Base-by-base conservation (phyloP, 2,113 vertebrate species). In the Thymallus thymallus region DNA sequence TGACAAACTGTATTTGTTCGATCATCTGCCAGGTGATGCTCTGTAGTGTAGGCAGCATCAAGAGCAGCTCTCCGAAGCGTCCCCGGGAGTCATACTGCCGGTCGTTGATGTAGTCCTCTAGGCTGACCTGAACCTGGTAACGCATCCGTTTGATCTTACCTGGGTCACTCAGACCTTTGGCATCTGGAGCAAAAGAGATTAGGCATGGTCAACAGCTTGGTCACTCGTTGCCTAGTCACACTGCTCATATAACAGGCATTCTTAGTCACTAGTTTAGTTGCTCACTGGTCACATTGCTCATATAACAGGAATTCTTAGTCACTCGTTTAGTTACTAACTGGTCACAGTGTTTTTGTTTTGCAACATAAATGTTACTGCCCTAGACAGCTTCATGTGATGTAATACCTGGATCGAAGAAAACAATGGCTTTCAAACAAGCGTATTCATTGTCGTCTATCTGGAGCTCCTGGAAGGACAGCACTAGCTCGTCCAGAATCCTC, bases 21-120 rank as follows among this genome's bases (percentile, higher is more conserved):
- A 99, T 99, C 98, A 99, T 99, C 87, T 99, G 98, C 98, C 98
- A 99, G 84, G 98, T 99, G 92, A 99, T 98, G 91, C 97, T 99
- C 93, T 99, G 98, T 68, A 99, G 94, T 0, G 95, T 95, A 0
- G 98, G 98, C 87, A 97, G 88, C 78, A 99, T 92, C 78, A 99
- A 92, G 23, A 99, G 94, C 77, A 99, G 93, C 86, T 99, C 97
- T 0, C 98, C 94, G 0, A 99, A 99, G 72, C 98, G 95, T 4
- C 98, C 98, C 0, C 97, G 92, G 0, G 96, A 99, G 90, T 99
- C 98, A 0, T 99, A 99, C 82, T 99, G 98, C 41, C 98, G 90
- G 90, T 99, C 98, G 0, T 98, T 99, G 93, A 99, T 98, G 90
- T 99, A 99, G 81, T 99, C 98, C 84, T 99, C 98, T 92, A 99